phyloP scores from a whole-genome alignment of 2,888 invertebrate species.

The Diadegma fenestrale region DNA sequence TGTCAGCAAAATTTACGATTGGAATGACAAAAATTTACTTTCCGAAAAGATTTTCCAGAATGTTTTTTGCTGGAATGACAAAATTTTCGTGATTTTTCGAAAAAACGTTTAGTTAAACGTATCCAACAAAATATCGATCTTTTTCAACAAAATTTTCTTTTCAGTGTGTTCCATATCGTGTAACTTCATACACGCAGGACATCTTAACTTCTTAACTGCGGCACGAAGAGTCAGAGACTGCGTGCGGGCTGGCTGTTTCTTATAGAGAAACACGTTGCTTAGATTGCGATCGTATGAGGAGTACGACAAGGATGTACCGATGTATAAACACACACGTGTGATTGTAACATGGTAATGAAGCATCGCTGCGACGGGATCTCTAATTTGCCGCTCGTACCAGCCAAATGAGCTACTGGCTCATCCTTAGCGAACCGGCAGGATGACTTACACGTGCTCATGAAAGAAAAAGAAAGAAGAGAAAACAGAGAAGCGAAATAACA shows the following conservation, averaged over 20 bases:
- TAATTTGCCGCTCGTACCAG: conserved; percentile 57
- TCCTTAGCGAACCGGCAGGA: conserved; percentile 32
- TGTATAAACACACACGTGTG: conserved; percentile 45
- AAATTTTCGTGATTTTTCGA: too few relatives aligned
- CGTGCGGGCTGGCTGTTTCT: conserved; percentile 27
- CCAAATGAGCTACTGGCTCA: conserved; percentile 49
- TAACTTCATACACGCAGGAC: conserved; percentile 4
- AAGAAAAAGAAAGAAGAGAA: not conserved
- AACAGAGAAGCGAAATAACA: conserved; percentile 44
- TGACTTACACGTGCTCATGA: conserved; percentile 52
- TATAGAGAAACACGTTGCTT: conserved; percentile 49
- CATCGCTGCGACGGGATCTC: conserved; percentile 39
- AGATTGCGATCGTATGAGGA: conserved; percentile 62
- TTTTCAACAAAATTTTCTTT: too few relatives aligned
- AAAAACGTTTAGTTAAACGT: too few relatives aligned
- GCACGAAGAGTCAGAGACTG: conserved; percentile 9
- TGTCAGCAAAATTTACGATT: too few relatives aligned
- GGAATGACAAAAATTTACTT: too few relatives aligned
- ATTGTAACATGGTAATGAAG: conserved; percentile 65
- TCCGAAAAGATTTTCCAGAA: too few relatives aligned
- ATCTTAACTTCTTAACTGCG: not conserved
- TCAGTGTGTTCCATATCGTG: not conserved
- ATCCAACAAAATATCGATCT: too few relatives aligned
- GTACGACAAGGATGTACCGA: conserved; percentile 29
- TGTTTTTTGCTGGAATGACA: too few relatives aligned